Evolutionary conservation across 2,797 vertebrate species (phyloP).

Genomic region (Myripristis murdjan): DNA sequence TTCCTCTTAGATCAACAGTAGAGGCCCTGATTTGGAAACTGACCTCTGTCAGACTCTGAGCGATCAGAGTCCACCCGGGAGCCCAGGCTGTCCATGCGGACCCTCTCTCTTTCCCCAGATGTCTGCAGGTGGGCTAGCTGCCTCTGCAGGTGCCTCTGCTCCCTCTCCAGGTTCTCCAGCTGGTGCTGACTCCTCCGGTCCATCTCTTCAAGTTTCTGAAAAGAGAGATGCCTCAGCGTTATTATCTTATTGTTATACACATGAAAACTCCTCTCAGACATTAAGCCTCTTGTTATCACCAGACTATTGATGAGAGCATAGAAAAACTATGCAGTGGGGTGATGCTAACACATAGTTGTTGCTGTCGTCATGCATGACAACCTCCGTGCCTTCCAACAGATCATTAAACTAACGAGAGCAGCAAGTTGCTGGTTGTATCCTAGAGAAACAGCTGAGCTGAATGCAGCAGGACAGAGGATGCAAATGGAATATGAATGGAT

Average conservation of each 20-base stretch:
- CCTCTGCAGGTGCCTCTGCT: constrained; percentile 97
- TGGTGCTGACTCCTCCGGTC: constrained; percentile 96
- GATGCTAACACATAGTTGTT: background rate
- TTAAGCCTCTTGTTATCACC: background rate
- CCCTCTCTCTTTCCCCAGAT: constrained; percentile 88
- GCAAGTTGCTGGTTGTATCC: background rate
- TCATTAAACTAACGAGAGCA: constrained; percentile 25
- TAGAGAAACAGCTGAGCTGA: background rate
- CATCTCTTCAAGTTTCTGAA: constrained; percentile 97
- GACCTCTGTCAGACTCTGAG: constrained; percentile 98
- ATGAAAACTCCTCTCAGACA: background rate
- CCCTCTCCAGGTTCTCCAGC: constrained; percentile 94
- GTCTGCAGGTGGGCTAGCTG: constrained; percentile 95
- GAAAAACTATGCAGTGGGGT: background rate
- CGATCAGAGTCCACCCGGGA: constrained; percentile 93
- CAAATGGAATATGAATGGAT: background rate
- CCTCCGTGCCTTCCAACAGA: constrained; percentile 25
- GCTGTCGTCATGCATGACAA: background rate
- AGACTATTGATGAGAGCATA: background rate
- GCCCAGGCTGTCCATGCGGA: constrained; percentile 93
- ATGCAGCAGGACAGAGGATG: background rate
- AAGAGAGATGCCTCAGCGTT: background rate
- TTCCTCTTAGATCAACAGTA: background rate
- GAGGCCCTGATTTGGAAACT: constrained; percentile 13
- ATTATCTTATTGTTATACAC: background rate